Conservation (phyloP, 2,888 invertebrate genomes). For the Macrophya alboannulata region DNA sequence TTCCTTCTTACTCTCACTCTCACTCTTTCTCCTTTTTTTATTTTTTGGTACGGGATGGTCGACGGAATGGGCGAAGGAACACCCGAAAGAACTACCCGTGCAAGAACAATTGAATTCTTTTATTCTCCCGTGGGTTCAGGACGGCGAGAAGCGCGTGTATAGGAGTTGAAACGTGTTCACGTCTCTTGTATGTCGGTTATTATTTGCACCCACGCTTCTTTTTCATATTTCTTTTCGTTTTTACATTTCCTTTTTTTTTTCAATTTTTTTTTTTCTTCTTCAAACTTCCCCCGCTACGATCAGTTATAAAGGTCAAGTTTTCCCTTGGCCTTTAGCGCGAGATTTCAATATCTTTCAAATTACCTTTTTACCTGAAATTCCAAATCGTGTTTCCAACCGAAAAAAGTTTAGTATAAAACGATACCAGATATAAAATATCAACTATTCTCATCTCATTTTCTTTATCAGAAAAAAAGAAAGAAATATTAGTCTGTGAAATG, state of each 20-base stretch:
- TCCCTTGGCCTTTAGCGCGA: background rate
- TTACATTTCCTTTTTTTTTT: background rate
- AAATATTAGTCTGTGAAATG: too few relatives aligned
- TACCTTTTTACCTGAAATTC: background rate
- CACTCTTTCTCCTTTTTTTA: background rate
- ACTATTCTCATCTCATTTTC: background rate
- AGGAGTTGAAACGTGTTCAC: conserved; percentile 3
- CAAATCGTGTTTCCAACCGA: background rate
- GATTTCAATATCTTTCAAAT: conserved; percentile 19
- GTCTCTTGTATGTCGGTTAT: conserved; percentile 12
- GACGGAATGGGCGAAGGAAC: conserved; percentile 41
- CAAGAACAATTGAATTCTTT: conserved; percentile 54
- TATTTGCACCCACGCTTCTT: conserved; percentile 26
- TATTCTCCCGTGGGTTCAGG: conserved; percentile 36
- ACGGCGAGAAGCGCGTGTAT: background rate
- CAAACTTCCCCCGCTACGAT: background rate
- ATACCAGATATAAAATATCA: background rate
- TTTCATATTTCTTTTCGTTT: conserved; percentile 15
- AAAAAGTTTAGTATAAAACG: background rate
- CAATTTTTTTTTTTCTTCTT: background rate
- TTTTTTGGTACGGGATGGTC: background rate
- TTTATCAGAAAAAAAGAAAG: too few relatives aligned
- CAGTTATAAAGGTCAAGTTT: conserved; percentile 11
- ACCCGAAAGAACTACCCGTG: conserved; percentile 42
- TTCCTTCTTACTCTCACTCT: background rate